A percentile compares a stretch with the other conserved stretches of the same genome.
phyloP scores from a whole-genome alignment of 1,140 invertebrate species.

The Cataglyphis hispanica region DNA sequence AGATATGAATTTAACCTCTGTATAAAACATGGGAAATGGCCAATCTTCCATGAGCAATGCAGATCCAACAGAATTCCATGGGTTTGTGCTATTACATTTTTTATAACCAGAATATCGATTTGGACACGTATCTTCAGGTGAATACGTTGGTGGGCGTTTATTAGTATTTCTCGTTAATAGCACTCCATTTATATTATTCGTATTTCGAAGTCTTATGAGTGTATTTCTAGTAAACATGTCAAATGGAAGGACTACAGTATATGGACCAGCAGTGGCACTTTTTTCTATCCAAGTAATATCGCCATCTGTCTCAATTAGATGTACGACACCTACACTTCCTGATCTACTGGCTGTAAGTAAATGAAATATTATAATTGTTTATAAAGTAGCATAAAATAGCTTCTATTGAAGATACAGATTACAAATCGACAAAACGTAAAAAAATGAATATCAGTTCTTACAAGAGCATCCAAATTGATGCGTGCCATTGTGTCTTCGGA shows the following conservation, averaged over 20 bases:
- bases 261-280: constrained; percentile 90
- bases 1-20: constrained; percentile 82
- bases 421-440: neutral
- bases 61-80: constrained; percentile 94
- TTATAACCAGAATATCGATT: constrained; percentile 90
- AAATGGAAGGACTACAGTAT: constrained; percentile 90
- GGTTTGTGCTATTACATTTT: constrained; percentile 84
- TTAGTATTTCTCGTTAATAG: constrained; percentile 85
- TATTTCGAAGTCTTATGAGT: constrained; percentile 85
- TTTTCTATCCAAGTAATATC: constrained; percentile 92
- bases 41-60: constrained; percentile 92
- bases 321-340: constrained; percentile 95
- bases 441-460: constrained; percentile 86
- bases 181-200: constrained; percentile 88
- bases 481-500: constrained; percentile 95
- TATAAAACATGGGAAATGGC: constrained; percentile 94
- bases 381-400: neutral
- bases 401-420: neutral
- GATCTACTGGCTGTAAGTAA: constrained; percentile 87
- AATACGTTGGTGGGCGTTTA: constrained; percentile 84
- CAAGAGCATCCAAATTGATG: constrained; percentile 97
- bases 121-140: constrained; percentile 94
- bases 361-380: neutral
- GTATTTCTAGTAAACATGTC: constrained; percentile 88
- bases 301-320: constrained; percentile 88